Conservation (phyloP, 2,888 invertebrate genomes). For the Andricus curvator region DNA sequence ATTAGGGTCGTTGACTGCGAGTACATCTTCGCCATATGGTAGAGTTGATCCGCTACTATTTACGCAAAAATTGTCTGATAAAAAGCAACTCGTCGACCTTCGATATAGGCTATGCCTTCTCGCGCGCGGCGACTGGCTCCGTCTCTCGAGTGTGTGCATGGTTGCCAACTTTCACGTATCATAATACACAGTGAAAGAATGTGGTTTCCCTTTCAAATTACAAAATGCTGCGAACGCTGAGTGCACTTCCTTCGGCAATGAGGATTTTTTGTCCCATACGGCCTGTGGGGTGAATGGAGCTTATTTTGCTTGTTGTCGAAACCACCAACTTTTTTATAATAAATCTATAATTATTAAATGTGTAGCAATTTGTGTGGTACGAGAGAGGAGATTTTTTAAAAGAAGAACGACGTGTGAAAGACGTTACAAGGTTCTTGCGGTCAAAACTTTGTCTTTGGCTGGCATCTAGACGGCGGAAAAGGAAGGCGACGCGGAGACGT, state of each 20-base stretch:
- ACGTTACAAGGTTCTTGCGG: slow-evolving; percentile 27
- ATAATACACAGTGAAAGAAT: slow-evolving; percentile 77
- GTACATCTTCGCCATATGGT: slow-evolving; percentile 66
- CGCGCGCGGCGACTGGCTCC: slow-evolving; percentile 48
- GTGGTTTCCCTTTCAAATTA: slow-evolving; percentile 78
- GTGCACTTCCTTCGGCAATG: slow-evolving; percentile 64
- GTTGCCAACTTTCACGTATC: slow-evolving; percentile 77
- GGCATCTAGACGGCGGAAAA: slow-evolving; percentile 26
- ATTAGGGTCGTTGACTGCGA: slow-evolving; percentile 52
- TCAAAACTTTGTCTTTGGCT: slow-evolving; percentile 16
- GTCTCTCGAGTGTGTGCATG: slow-evolving; percentile 53
- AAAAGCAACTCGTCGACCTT: slow-evolving; percentile 73
- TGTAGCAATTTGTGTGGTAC: background rate
- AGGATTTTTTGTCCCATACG: slow-evolving; percentile 46
- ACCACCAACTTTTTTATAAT: background rate
- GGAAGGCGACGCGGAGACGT: background rate
- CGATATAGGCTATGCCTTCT: slow-evolving; percentile 67
- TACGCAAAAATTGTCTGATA: slow-evolving; percentile 69
- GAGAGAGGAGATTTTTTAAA: slow-evolving; percentile 5
- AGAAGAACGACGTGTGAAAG: slow-evolving; percentile 22
- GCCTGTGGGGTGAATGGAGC: slow-evolving; percentile 20
- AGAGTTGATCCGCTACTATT: slow-evolving; percentile 56
- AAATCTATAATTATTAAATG: background rate
- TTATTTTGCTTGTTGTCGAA: slow-evolving; percentile 21
- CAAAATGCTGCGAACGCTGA: slow-evolving; percentile 70